Evolutionary conservation across 2,113 vertebrate genomes (phyloP).

Genomic region (Picathartes gymnocephalus): DNA sequence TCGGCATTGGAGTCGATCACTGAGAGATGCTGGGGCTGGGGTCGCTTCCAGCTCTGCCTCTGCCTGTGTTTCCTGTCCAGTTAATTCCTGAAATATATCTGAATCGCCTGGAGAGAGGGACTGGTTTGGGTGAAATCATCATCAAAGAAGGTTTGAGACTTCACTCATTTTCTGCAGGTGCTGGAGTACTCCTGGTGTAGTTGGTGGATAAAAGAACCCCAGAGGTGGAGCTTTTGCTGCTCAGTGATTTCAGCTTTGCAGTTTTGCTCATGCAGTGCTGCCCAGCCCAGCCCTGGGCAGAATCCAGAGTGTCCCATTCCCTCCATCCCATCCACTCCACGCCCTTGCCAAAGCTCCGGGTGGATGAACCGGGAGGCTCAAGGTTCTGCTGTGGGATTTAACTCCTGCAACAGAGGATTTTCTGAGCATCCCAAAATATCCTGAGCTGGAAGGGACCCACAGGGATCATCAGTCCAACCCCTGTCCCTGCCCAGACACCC

Average conservation of each 20-base stretch:
- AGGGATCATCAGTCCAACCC: rapidly evolving
- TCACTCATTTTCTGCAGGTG: not conserved
- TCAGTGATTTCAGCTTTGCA: not conserved
- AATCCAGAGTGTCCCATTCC: not conserved
- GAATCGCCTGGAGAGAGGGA: not conserved
- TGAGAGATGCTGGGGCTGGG: not conserved
- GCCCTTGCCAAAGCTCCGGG: not conserved
- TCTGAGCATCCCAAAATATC: not conserved
- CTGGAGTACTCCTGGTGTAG: not conserved
- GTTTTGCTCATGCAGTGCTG: not conserved
- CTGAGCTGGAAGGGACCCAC: rapidly evolving
- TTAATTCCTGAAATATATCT: not conserved
- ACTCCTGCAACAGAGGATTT: not conserved
- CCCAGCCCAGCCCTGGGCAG: not conserved
- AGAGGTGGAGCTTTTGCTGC: not conserved
- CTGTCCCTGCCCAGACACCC: not conserved
- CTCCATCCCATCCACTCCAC: not conserved
- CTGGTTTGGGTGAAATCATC: not conserved
- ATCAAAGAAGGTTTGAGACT: not conserved
- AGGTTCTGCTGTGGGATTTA: not conserved
- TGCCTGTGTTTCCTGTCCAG: not conserved
- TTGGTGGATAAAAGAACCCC: not conserved
- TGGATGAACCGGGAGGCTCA: not conserved
- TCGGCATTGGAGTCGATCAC: rapidly evolving
- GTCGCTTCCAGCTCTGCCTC: not conserved